These are phyloP conservation scores for Harpagoxenus sublaevis DNA, from an alignment of 2,888 invertebrate genomes.

Conservation along the genomic window DNA sequence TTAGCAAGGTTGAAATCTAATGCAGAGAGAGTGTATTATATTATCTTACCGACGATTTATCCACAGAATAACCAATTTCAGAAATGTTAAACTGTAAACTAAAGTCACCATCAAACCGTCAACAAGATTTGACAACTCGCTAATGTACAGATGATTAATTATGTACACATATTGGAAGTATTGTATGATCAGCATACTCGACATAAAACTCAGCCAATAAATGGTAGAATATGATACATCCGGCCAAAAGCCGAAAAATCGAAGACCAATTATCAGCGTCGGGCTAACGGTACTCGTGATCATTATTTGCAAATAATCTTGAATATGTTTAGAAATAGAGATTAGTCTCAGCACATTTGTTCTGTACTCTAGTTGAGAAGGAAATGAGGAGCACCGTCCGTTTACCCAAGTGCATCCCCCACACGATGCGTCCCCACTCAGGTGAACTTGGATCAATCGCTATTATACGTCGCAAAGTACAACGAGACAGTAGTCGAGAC, in stretches of 20 bases:
- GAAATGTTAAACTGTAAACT: neutral
- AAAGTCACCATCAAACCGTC: neutral
- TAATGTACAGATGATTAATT: neutral
- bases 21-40: no score
- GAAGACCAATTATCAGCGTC: slow-evolving; percentile 30
- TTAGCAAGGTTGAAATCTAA: neutral
- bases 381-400: neutral
- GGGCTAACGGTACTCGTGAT: no score
- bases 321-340: no score
- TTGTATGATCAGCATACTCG: neutral
- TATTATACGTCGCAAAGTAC: neutral
- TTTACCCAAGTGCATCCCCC: neutral
- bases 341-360: no score
- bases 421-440: neutral
- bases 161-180: slow-evolving; percentile 23
- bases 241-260: slow-evolving; percentile 47
- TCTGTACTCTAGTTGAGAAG: no score
- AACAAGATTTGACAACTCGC: slow-evolving; percentile 13
- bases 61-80: slow-evolving; percentile 1
- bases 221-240: neutral
- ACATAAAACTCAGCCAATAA: neutral
- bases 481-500: neutral
- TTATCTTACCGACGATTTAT: slow-evolving; percentile 21
- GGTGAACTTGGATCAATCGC: neutral
- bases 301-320: no score